These are phyloP conservation scores for Trissonchulus latispiculum DNA, from an alignment of 2,888 invertebrate species.

Conservation along the genomic window DNA sequence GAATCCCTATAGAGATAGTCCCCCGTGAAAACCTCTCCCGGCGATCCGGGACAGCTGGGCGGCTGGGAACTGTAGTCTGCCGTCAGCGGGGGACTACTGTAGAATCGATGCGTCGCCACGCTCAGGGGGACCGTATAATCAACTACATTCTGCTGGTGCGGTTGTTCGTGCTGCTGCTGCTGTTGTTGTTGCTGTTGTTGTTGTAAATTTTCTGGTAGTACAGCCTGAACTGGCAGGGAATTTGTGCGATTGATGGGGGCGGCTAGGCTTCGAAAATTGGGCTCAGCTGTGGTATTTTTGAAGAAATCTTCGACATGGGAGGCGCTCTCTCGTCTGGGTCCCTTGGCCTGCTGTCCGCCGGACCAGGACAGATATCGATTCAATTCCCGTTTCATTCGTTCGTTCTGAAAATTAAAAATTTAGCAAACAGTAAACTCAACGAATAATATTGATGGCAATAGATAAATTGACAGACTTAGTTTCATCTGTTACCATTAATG, in stretches of 20 bases:
- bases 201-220: background rate
- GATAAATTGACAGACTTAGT: no score
- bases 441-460: no score
- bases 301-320: constrained; percentile 60
- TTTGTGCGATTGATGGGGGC: background rate
- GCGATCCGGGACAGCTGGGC: no score
- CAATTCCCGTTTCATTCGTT: background rate
- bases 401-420: background rate
- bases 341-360: background rate
- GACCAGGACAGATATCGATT: background rate
- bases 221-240: background rate
- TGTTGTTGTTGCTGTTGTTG: background rate
- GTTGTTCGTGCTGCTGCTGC: background rate
- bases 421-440: no score
- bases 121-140: background rate
- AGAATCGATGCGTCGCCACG: no score
- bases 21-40: no score
- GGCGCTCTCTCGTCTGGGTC: constrained; percentile 54
- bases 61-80: no score
- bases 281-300: background rate
- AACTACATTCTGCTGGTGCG: background rate
- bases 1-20: no score
- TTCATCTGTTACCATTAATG: no score
- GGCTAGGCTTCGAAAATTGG: background rate
- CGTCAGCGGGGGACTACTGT: no score